These are phyloP conservation scores for Chaetorhynchus papuensis DNA, from an alignment of 2,113 vertebrate genomes.

Conservation along the genomic window DNA sequence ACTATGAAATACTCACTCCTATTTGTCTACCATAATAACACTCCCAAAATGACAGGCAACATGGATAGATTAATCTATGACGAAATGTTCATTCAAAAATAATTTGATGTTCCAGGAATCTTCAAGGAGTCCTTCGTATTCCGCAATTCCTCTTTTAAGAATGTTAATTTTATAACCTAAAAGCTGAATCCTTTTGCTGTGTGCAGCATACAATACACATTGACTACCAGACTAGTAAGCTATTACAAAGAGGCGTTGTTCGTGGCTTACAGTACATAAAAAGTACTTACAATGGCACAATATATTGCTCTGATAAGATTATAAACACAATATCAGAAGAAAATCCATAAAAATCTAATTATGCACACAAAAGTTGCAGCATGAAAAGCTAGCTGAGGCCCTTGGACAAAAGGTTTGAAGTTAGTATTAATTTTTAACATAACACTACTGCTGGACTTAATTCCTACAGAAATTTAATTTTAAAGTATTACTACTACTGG, in stretches of 20 bases:
- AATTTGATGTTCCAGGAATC: background rate
- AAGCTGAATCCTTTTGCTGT: background rate
- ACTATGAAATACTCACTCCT: background rate
- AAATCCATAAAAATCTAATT: conserved; percentile 66
- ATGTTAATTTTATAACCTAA: conserved; percentile 30
- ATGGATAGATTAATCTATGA: background rate
- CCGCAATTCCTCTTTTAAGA: conserved; percentile 24
- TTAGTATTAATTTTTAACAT: conserved; percentile 59
- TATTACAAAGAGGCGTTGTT: conserved; percentile 12
- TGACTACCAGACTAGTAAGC: background rate
- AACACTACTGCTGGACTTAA: conserved; percentile 16
- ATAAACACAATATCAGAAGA: conserved; percentile 55
- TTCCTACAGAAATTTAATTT: conserved; percentile 57
- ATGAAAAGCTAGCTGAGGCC: conserved; percentile 27
- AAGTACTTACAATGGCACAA: conserved; percentile 45
- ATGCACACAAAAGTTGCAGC: conserved; percentile 33
- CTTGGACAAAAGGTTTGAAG: conserved; percentile 49
- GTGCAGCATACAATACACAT: background rate
- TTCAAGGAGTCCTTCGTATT: background rate
- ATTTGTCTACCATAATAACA: background rate
- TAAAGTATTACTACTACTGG: conserved; percentile 21
- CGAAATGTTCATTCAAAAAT: conserved; percentile 27
- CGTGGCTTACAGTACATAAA: background rate
- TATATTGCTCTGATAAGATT: conserved; percentile 56
- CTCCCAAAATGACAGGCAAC: background rate